Percentiles rank a stretch among this genome's conserved stretches.
Conservation (phyloP, 2,797 vertebrate genomes). For the Oryzias dopingdopingensis region DNA sequence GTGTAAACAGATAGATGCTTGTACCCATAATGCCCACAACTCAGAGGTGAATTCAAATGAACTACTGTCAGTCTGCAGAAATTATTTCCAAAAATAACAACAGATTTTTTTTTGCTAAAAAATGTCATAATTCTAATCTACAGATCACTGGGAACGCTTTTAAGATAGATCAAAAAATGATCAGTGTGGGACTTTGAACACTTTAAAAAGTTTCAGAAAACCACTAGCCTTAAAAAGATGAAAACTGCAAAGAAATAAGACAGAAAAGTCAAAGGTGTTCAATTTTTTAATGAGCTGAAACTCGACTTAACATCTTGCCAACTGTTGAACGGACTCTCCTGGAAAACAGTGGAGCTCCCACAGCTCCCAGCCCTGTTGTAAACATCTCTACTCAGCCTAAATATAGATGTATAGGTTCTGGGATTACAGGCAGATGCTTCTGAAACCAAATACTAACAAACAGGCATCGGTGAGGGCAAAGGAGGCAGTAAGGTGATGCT, state of each 20-base stretch:
- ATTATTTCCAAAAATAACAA: too few relatives aligned
- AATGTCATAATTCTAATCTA: too few relatives aligned
- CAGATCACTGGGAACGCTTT: too few relatives aligned
- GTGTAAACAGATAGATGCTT: too few relatives aligned
- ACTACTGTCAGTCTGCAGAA: too few relatives aligned
- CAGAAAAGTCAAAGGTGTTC: neutral
- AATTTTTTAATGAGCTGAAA: constrained; percentile 19
- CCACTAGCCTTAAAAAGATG: neutral
- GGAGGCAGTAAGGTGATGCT: constrained; percentile 3
- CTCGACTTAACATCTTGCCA: constrained; percentile 18
- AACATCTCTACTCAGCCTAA: constrained; percentile 45
- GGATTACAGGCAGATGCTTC: constrained; percentile 32
- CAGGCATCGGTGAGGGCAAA: neutral
- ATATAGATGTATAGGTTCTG: constrained; percentile 20
- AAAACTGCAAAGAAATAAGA: neutral
- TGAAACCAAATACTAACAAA: constrained; percentile 42
- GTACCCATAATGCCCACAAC: too few relatives aligned
- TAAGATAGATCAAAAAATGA: too few relatives aligned
- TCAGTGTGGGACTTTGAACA: too few relatives aligned
- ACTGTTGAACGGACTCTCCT: constrained; percentile 24
- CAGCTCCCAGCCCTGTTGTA: constrained; percentile 30
- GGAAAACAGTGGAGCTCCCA: constrained; percentile 29
- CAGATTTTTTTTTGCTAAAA: too few relatives aligned
- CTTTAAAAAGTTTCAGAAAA: neutral
- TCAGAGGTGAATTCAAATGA: too few relatives aligned